phyloP scores from a whole-genome alignment of 2,797 vertebrate species.

The Rachycentron canadum region DNA sequence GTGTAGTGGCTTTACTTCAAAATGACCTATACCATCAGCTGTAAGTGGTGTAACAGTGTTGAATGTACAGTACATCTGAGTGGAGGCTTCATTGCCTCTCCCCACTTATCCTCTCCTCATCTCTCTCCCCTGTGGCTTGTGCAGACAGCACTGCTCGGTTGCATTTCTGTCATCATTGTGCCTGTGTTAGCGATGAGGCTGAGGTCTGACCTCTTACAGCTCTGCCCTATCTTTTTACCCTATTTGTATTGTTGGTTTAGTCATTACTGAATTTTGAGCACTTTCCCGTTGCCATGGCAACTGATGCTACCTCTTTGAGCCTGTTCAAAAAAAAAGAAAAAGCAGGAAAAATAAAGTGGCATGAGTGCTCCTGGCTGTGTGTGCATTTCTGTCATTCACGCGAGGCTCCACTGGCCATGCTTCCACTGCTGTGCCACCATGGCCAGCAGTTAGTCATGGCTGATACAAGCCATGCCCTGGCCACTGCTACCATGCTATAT shows the following conservation, averaged over 20 bases:
- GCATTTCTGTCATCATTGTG: constrained; percentile 46
- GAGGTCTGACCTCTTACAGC: not conserved
- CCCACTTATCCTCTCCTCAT: constrained; percentile 15
- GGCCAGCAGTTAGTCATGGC: constrained; percentile 45
- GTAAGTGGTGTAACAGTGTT: constrained; percentile 32
- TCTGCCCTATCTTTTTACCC: not conserved
- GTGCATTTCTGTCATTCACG: constrained; percentile 25
- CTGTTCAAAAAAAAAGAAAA: not conserved
- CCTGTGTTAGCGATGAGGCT: constrained; percentile 4
- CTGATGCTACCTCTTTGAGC: constrained; percentile 44
- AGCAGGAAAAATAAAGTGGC: constrained; percentile 21
- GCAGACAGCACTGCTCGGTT: constrained; percentile 49
- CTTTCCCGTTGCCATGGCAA: constrained; percentile 59
- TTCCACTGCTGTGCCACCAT: constrained; percentile 29
- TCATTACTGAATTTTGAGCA: constrained; percentile 27
- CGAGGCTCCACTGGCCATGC: not conserved
- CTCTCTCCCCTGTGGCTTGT: constrained; percentile 19
- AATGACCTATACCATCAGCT: constrained; percentile 35
- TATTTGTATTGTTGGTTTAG: constrained; percentile 31
- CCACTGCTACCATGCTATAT: constrained; percentile 46
- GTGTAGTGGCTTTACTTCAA: constrained; percentile 6
- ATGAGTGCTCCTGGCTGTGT: constrained; percentile 1
- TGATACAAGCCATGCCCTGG: constrained; percentile 35
- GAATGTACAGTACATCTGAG: constrained; percentile 25
- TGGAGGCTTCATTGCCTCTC: constrained; percentile 24